Percentiles rank a stretch among this genome's conserved stretches.
phyloP scores from a whole-genome alignment of 2,797 vertebrate species.

The Lacerta agilis region DNA sequence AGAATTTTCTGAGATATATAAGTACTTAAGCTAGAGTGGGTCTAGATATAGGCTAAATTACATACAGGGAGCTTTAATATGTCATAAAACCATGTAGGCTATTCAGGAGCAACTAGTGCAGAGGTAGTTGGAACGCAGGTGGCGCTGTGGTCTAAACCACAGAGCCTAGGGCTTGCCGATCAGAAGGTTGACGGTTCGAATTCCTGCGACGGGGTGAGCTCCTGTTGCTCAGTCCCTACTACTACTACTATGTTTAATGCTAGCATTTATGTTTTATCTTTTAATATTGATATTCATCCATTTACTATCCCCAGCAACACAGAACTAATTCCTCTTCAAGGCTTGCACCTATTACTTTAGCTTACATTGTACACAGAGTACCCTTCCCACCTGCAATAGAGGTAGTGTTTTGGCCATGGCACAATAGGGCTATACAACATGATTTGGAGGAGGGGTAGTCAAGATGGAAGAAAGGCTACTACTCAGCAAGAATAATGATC shows the following conservation, averaged over 20 bases:
- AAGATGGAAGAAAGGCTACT: constrained; percentile 5
- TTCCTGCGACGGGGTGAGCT: no score
- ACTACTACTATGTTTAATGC: not conserved
- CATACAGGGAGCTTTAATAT: not conserved
- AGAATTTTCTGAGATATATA: not conserved
- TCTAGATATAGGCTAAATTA: not conserved
- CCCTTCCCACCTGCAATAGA: no score
- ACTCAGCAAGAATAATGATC: rapidly evolving
- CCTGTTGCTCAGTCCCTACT: no score
- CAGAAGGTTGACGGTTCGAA: no score
- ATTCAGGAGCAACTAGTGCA: no score
- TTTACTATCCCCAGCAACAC: not conserved
- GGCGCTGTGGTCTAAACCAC: no score
- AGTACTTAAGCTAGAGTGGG: not conserved
- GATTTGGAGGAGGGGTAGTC: not conserved
- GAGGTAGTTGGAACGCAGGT: no score
- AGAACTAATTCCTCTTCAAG: not conserved
- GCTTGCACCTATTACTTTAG: not conserved
- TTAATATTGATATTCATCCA: no score
- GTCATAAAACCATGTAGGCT: not conserved
- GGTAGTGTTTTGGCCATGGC: no score
- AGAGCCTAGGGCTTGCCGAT: no score
- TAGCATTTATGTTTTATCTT: no score
- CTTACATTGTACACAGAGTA: no score
- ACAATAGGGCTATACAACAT: not conserved